A percentile compares a stretch with the other conserved stretches of the same genome.
Evolutionary conservation across 2,797 vertebrate species (phyloP).

Genomic region (Eospalax fontanierii): DNA sequence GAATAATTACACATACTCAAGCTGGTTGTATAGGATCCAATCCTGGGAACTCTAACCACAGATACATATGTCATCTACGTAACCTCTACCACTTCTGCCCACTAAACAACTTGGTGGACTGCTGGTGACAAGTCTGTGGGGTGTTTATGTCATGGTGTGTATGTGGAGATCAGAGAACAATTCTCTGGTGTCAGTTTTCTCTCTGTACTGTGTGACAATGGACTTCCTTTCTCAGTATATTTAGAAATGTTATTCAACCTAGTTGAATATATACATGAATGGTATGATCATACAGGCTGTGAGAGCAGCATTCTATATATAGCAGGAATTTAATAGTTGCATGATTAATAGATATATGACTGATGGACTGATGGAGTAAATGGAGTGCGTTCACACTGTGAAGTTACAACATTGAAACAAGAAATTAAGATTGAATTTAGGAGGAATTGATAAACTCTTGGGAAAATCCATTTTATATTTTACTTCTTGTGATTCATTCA

Average conservation of each 20-base stretch:
- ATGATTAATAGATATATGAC: neutral
- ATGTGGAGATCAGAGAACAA: neutral
- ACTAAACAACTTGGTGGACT: neutral
- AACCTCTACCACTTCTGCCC: accelerated
- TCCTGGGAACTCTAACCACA: neutral
- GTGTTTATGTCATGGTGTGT: too few species aligned
- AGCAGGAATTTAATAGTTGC: neutral
- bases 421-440: neutral
- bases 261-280: neutral
- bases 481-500: constrained; percentile 19
- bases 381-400: neutral
- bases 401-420: neutral
- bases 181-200: neutral
- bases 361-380: neutral
- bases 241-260: neutral
- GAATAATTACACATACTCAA: neutral
- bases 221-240: neutral
- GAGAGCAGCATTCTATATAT: neutral
- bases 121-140: neutral
- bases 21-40: neutral
- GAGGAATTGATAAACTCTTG: neutral
- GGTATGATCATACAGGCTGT: neutral
- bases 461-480: neutral
- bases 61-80: neutral
- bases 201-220: neutral